Conservation (phyloP, 2,888 invertebrate species). For the Eristalis tenax region DNA sequence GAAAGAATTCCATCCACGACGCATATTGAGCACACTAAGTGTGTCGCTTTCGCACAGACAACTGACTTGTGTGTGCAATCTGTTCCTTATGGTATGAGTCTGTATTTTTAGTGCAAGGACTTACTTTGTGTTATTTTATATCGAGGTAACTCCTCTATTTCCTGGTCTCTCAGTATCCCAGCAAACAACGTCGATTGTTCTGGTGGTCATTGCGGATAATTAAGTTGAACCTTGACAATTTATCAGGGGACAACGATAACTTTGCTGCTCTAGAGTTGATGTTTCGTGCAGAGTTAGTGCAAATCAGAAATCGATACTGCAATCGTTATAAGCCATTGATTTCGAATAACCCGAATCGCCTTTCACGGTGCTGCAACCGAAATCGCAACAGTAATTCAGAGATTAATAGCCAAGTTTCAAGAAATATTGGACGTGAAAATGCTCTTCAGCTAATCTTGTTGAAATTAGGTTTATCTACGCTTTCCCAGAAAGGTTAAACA, state of each 20-base stretch:
- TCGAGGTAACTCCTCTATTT: slow-evolving; percentile 28
- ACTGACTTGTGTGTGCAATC: neutral
- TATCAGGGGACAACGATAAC: slow-evolving; percentile 13
- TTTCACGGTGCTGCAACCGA: too few species aligned
- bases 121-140: slow-evolving; percentile 35
- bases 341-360: neutral
- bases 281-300: neutral
- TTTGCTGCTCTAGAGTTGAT: slow-evolving; percentile 1
- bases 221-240: slow-evolving; percentile 31
- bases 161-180: neutral
- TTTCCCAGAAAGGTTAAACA: too few species aligned
- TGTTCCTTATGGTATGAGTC: neutral
- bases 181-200: slow-evolving; percentile 17
- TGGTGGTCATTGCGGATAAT: slow-evolving; percentile 40
- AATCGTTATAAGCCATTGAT: neutral
- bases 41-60: neutral
- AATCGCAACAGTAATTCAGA: too few species aligned
- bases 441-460: too few species aligned
- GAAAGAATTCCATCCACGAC: slow-evolving; percentile 38
- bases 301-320: slow-evolving; percentile 27
- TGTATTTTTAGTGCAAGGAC: slow-evolving; percentile 51
- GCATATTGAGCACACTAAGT: slow-evolving; percentile 25
- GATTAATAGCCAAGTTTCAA: too few species aligned
- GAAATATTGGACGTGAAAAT: too few species aligned
- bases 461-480: too few species aligned